These are phyloP conservation scores for Halcyon malimbica DNA, from an alignment of 2,113 vertebrate genomes.

Conservation along the genomic window DNA sequence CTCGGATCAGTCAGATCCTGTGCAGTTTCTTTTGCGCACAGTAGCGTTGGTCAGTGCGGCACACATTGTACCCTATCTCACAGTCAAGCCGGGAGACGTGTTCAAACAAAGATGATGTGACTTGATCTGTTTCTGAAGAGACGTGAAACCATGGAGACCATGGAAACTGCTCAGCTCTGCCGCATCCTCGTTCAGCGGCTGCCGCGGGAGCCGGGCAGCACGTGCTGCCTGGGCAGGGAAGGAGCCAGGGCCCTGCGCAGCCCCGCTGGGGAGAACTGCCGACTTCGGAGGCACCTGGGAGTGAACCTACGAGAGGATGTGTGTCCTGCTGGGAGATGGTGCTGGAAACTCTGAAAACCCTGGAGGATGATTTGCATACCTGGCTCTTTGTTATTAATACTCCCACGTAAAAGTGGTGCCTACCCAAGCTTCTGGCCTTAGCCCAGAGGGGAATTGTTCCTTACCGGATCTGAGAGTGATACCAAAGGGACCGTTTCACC, in stretches of 20 bases:
- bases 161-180: neutral
- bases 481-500: neutral
- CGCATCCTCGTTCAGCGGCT: neutral
- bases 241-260: neutral
- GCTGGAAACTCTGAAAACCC: neutral
- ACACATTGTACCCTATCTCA: fast-evolving
- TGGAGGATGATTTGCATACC: neutral
- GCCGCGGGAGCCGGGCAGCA: neutral
- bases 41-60: neutral
- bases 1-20: neutral
- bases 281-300: neutral
- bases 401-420: fast-evolving
- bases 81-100: neutral
- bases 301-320: fast-evolving
- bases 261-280: neutral
- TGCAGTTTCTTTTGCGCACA: neutral
- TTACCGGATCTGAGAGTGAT: neutral
- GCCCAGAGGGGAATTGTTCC: neutral
- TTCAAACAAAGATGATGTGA: conserved; percentile 7
- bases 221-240: neutral
- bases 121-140: neutral
- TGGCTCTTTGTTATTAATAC: neutral
- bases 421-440: neutral
- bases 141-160: conserved; percentile 20
- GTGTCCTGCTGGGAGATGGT: neutral